A percentile compares a stretch with the other conserved stretches of the same genome.
Evolutionary conservation across 2,797 vertebrate species (phyloP).

Genomic region (Trematomus bernacchii): DNA sequence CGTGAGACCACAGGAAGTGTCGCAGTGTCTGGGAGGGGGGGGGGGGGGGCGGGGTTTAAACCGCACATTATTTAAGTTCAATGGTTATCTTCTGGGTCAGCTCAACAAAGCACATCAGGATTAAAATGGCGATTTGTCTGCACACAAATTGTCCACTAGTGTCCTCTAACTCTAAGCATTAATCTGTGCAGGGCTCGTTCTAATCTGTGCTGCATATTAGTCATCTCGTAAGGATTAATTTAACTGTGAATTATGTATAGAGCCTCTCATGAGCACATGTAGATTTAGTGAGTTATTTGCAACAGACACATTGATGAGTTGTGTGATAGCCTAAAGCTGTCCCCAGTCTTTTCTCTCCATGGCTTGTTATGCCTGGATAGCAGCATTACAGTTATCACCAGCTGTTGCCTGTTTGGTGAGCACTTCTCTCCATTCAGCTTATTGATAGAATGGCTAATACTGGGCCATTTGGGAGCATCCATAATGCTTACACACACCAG

Average conservation of each 20-base stretch:
- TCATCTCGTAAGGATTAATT: constrained; percentile 74
- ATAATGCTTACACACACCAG: constrained; percentile 68
- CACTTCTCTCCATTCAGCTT: constrained; percentile 61
- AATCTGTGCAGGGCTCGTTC: constrained; percentile 38
- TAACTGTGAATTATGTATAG: constrained; percentile 66
- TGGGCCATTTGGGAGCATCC: constrained; percentile 68
- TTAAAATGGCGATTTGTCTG: constrained; percentile 27
- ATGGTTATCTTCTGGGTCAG: constrained; percentile 45
- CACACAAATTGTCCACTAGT: constrained; percentile 12
- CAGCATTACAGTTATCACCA: constrained; percentile 60
- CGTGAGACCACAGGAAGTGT: constrained; percentile 35
- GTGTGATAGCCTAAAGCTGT: constrained; percentile 51
- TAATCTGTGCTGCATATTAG: constrained; percentile 66
- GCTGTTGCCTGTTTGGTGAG: constrained; percentile 71
- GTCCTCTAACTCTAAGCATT: constrained; percentile 38
- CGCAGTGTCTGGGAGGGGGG: not conserved
- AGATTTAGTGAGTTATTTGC: constrained; percentile 53
- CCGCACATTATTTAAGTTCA: constrained; percentile 47
- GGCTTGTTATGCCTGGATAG: constrained; percentile 57
- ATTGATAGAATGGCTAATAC: constrained; percentile 68
- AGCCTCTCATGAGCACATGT: constrained; percentile 57
- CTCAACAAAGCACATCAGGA: constrained; percentile 12
- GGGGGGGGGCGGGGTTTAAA: not conserved
- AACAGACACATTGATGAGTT: constrained; percentile 38
- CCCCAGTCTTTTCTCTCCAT: constrained; percentile 12